Conservation (phyloP, 1,140 invertebrate genomes). For the Drosophila nigromelanica region DNA sequence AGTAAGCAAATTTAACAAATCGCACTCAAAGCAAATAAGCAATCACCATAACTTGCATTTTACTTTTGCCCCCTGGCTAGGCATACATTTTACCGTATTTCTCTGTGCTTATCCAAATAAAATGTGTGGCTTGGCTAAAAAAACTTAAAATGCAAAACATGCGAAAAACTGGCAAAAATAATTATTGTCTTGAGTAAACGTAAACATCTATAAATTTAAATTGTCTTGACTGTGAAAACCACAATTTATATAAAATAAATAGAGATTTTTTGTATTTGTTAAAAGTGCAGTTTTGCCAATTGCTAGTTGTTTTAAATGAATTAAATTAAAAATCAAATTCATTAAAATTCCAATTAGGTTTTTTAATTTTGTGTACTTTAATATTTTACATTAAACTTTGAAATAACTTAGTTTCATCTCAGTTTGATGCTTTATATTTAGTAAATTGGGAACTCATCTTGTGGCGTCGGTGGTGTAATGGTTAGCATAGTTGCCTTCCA, state of each 20-base stretch:
- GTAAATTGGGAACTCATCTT: neutral
- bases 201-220: slow-evolving; percentile 14
- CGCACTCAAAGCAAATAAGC: slow-evolving; percentile 77
- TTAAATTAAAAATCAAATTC: neutral
- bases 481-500: slow-evolving; percentile 96
- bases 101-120: slow-evolving; percentile 26
- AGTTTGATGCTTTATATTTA: neutral
- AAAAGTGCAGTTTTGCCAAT: neutral
- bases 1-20: slow-evolving; percentile 62
- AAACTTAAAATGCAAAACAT: slow-evolving; percentile 16
- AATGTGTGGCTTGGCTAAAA: slow-evolving; percentile 11
- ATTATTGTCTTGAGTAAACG: slow-evolving; percentile 14
- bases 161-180: slow-evolving; percentile 22
- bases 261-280: neutral
- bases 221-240: neutral
- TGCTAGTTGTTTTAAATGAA: too few relatives aligned
- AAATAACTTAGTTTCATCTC: neutral
- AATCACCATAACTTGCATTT: slow-evolving; percentile 76
- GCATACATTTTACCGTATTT: slow-evolving; percentile 44
- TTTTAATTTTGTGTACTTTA: neutral
- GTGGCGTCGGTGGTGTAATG: slow-evolving; percentile 92
- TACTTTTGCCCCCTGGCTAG: slow-evolving; percentile 45
- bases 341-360: neutral
- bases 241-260: neutral
- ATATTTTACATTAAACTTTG: too few relatives aligned